Evolutionary conservation across 2,113 vertebrate genomes (phyloP).

Genomic region (Sialia sialis): DNA sequence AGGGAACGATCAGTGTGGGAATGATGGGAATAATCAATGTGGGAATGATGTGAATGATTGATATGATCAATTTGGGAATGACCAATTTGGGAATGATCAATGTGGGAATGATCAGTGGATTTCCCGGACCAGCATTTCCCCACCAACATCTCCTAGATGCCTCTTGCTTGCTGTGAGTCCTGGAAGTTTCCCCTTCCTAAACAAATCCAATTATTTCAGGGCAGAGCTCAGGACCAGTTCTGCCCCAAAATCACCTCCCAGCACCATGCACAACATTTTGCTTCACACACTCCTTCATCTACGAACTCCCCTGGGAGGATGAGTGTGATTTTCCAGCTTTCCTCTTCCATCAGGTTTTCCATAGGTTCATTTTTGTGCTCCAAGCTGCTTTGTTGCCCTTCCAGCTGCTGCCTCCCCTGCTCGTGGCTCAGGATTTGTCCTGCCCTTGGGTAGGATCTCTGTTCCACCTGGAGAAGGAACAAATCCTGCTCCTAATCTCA

Average conservation of each 20-base stretch:
- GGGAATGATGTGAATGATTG: no score
- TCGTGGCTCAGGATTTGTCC: not conserved
- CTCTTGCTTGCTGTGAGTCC: not conserved
- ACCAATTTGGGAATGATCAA: not conserved
- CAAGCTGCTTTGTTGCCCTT: not conserved
- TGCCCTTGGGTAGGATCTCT: not conserved
- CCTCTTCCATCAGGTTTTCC: not conserved
- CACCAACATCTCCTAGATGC: not conserved
- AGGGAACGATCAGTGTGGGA: not conserved
- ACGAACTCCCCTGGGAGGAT: not conserved
- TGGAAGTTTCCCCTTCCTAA: not conserved
- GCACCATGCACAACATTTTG: not conserved
- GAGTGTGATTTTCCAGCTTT: not conserved
- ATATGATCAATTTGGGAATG: accelerated
- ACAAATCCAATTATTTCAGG: not conserved
- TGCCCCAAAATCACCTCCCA: not conserved
- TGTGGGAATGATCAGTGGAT: no score
- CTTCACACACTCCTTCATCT: not conserved
- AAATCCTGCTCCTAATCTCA: not conserved
- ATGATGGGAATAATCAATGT: accelerated
- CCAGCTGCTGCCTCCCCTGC: not conserved
- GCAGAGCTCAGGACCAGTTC: not conserved
- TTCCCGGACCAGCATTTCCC: not conserved
- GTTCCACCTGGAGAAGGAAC: constrained; percentile 17
- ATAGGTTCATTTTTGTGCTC: not conserved